A percentile compares a stretch with the other conserved stretches of the same genome.
phyloP scores from a whole-genome alignment of 1,140 invertebrate genomes.

The Oedothorax gibbosus region DNA sequence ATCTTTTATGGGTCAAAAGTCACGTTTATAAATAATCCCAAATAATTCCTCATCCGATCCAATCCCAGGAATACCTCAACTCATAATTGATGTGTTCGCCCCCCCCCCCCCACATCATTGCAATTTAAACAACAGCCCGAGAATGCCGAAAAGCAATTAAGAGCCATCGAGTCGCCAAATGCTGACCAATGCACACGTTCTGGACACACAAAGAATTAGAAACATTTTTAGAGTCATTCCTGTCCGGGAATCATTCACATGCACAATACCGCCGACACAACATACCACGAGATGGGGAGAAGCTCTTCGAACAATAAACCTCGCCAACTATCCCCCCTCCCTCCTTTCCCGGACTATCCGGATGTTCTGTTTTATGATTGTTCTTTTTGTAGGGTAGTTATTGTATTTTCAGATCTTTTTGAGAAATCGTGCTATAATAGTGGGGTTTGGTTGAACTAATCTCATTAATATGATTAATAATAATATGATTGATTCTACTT shows the following conservation, averaged over 20 bases:
- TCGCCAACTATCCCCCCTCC: slow-evolving; percentile 5
- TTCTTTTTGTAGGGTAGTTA: no score
- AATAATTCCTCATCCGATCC: background rate
- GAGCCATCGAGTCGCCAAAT: slow-evolving; percentile 31
- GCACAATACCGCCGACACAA: background rate
- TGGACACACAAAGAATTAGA: slow-evolving; percentile 29
- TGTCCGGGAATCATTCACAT: slow-evolving; percentile 32
- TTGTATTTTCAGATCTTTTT: no score
- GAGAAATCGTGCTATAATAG: no score
- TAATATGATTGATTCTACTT: no score
- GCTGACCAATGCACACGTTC: slow-evolving; percentile 32
- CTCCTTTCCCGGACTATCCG: slow-evolving; percentile 40
- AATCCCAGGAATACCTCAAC: background rate
- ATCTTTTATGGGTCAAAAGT: no score
- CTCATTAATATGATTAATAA: no score
- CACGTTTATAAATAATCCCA: background rate
- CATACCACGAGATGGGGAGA: slow-evolving; percentile 36
- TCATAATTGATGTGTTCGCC: background rate
- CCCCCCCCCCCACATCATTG: background rate
- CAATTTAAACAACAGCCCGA: background rate
- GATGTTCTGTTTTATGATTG: background rate
- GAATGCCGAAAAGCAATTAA: slow-evolving; percentile 27
- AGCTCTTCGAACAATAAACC: slow-evolving; percentile 53
- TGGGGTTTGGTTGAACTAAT: no score
- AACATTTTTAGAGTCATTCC: slow-evolving; percentile 30